Evolutionary conservation across 2,888 invertebrate species (phyloP), one percentile per base, ranked within the genome.

Genomic region (Volucella inanis): DNA sequence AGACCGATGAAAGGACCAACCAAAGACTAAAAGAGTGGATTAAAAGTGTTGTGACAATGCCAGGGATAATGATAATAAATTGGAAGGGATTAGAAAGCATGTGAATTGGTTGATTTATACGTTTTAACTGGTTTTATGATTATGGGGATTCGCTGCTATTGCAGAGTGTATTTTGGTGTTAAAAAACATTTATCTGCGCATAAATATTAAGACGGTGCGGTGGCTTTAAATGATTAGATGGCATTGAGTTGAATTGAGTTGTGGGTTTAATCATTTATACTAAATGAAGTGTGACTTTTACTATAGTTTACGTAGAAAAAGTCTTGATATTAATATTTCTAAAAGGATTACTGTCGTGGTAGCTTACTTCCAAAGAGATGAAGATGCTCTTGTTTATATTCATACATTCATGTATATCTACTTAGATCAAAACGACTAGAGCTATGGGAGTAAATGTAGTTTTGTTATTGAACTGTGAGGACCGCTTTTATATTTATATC

Each of bases 31-130:
- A 54, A 67, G 67, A 84, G 75, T 80, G 84, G 80, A 75, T 80
- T 75, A 84, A 80, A 80, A 75, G 75, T 70, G 54, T 65, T 70
- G 52, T 70, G 83, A 75, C 83, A 84, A 52, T 79, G 70, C 50
- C 75, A 70, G 57, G 70, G 80, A 84, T 84, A 84, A 84, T 80
- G 84, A 84, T 80, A 76, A 84, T 84, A 84, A 75, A 84, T 84
- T 75, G 84, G 41, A 55, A 76, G 59, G 84, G 80, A 84, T 84
- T 84, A 80, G 49, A 71, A 70, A 80, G 65, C 70, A 70, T 84
- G 70, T 61, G 80, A 84, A 71, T 82, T 62, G 50, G 65, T 80
- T 84, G 84, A 84, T 80, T 84, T 84, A 84, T 84, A 45, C 43
- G 54, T 75, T 80, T 79, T 52, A 74, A 79, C 79, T 49, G 45